Evolutionary conservation across 2,113 vertebrate genomes (phyloP).

Genomic region (Amphiprion ocellaris): DNA sequence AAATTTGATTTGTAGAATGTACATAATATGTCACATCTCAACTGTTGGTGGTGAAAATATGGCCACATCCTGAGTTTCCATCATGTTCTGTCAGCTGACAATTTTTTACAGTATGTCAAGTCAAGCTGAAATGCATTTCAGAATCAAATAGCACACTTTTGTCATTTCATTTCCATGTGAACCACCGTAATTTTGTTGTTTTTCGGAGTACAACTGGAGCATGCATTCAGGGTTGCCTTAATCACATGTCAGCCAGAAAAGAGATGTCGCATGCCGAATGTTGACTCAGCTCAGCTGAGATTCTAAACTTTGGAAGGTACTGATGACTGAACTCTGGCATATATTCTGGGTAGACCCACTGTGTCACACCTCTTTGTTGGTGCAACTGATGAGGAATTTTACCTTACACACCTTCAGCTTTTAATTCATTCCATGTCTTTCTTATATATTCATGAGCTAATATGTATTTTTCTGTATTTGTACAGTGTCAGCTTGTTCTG

Average conservation of each 20-base stretch:
- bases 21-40: conserved; percentile 9
- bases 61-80: not conserved
- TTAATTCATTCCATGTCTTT: conserved; percentile 31
- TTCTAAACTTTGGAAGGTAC: conserved; percentile 22
- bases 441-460: conserved; percentile 3
- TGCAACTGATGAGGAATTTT: conserved; percentile 2
- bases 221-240: conserved; percentile 52
- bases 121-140: conserved; percentile 27
- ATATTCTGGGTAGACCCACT: not conserved
- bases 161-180: conserved; percentile 28
- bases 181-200: conserved; percentile 10
- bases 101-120: conserved; percentile 16
- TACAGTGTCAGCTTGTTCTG: conserved; percentile 10
- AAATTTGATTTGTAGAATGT: conserved; percentile 22
- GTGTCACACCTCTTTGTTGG: not conserved
- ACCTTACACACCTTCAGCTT: conserved; percentile 7
- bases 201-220: conserved; percentile 8
- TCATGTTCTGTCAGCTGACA: conserved; percentile 12
- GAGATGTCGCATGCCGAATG: conserved; percentile 1
- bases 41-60: not conserved
- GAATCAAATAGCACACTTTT: conserved; percentile 15
- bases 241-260: conserved; percentile 36
- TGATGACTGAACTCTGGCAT: conserved; percentile 22
- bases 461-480: not conserved
- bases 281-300: conserved; percentile 22